Conservation (phyloP, 2,797 vertebrate species). For the Arrhamphus sclerolepis region DNA sequence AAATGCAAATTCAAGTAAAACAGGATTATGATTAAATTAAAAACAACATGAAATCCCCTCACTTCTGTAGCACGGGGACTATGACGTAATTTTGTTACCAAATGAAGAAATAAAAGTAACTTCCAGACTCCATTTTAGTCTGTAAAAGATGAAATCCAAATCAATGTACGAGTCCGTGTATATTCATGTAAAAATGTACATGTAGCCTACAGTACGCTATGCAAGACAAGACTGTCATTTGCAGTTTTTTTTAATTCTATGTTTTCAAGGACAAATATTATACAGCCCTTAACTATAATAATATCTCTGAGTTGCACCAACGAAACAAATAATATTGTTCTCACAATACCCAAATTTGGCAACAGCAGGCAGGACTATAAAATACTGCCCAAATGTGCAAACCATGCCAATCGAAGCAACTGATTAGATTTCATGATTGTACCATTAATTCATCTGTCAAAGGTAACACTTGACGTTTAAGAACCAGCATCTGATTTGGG, state of each 20-base stretch:
- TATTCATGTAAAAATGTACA: conserved; percentile 65
- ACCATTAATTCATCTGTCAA: conserved; percentile 57
- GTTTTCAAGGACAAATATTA: conserved; percentile 73
- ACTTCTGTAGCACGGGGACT: conserved; percentile 24
- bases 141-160: conserved; percentile 56
- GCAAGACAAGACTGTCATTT: conserved; percentile 57
- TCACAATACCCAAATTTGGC: conserved; percentile 76
- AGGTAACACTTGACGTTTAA: conserved; percentile 53
- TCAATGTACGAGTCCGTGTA: conserved; percentile 61
- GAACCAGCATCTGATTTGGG: conserved; percentile 60
- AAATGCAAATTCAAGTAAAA: conserved; percentile 85
- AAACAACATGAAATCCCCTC: conserved; percentile 54
- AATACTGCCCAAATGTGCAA: conserved; percentile 76
- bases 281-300: conserved; percentile 79
- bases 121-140: conserved; percentile 33
- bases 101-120: conserved; percentile 44
- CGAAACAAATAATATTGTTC: conserved; percentile 61
- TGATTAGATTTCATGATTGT: conserved; percentile 78
- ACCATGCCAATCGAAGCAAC: conserved; percentile 73
- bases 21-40: conserved; percentile 79
- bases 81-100: conserved; percentile 46
- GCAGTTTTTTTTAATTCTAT: conserved; percentile 66
- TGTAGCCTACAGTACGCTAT: conserved; percentile 62
- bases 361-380: conserved; percentile 72
- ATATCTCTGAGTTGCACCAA: conserved; percentile 67